These are phyloP conservation scores for Philonicus albiceps DNA, from an alignment of 2,888 invertebrate genomes.

Conservation along the genomic window DNA sequence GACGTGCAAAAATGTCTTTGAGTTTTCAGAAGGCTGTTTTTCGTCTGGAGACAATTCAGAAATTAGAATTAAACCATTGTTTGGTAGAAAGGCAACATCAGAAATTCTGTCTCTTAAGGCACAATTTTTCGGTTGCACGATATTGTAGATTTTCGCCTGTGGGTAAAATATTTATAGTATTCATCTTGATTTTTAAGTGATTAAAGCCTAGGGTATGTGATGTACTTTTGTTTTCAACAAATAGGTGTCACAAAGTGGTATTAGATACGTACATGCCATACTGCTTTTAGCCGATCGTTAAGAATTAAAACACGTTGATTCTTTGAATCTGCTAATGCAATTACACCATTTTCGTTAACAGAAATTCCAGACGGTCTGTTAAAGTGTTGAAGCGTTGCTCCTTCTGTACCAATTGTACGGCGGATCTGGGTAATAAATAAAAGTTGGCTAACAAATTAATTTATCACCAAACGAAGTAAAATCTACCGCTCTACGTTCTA, in stretches of 20 bases:
- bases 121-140: not conserved
- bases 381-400: conserved; percentile 68
- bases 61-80: not conserved
- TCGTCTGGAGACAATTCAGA: conserved; percentile 9
- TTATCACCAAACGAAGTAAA: not conserved
- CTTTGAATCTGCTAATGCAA: conserved; percentile 91
- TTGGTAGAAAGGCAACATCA: not conserved
- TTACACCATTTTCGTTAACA: conserved; percentile 86
- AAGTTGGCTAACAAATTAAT: not conserved
- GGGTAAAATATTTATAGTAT: not conserved
- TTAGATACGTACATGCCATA: not conserved
- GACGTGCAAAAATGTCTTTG: not conserved
- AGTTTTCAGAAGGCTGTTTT: not conserved
- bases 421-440: conserved; percentile 55
- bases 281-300: not conserved
- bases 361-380: conserved; percentile 84
- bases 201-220: not conserved
- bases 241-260: not conserved
- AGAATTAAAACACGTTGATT: conserved; percentile 69
- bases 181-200: not conserved
- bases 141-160: not conserved
- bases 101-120: not conserved
- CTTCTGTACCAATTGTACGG: conserved; percentile 71
- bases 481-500: conserved; percentile 70
- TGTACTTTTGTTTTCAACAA: not conserved